Percentiles rank a stretch among this genome's conserved stretches.
These are phyloP conservation scores for Acomys russatus DNA, from an alignment of 2,797 vertebrate species.

Conservation along the genomic window DNA sequence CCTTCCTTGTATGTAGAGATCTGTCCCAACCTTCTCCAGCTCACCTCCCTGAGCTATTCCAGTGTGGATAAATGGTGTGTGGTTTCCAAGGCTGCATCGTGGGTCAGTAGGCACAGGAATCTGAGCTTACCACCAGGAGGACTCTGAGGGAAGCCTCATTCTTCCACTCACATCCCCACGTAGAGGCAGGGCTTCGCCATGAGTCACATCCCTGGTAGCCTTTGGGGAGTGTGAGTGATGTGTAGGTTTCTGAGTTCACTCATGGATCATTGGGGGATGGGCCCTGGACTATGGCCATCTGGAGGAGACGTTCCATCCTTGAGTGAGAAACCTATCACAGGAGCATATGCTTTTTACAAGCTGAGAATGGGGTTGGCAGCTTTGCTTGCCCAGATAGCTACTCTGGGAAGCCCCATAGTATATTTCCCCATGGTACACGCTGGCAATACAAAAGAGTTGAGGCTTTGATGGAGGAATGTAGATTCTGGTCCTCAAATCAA, in stretches of 20 bases:
- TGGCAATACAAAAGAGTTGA: neutral
- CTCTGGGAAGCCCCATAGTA: neutral
- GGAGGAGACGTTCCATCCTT: neutral
- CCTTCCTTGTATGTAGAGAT: neutral
- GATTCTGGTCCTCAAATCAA: neutral
- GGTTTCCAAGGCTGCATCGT: neutral
- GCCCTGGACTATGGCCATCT: neutral
- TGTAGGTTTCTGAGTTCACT: neutral
- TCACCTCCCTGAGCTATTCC: neutral
- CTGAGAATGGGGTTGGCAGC: neutral
- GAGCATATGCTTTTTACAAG: neutral
- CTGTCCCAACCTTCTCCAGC: neutral
- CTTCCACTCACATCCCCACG: neutral
- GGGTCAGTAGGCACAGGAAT: neutral
- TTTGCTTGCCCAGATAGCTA: neutral
- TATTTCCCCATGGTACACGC: neutral
- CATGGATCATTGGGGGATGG: neutral
- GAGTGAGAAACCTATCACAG: neutral
- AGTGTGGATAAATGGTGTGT: neutral
- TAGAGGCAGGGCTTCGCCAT: neutral
- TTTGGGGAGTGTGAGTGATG: neutral
- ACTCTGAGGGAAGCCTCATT: too few species aligned
- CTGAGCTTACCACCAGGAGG: neutral
- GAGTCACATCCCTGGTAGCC: neutral
- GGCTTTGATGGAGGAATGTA: neutral